phyloP scores from a whole-genome alignment of 2,797 vertebrate species.

The Vultur gryphus region DNA sequence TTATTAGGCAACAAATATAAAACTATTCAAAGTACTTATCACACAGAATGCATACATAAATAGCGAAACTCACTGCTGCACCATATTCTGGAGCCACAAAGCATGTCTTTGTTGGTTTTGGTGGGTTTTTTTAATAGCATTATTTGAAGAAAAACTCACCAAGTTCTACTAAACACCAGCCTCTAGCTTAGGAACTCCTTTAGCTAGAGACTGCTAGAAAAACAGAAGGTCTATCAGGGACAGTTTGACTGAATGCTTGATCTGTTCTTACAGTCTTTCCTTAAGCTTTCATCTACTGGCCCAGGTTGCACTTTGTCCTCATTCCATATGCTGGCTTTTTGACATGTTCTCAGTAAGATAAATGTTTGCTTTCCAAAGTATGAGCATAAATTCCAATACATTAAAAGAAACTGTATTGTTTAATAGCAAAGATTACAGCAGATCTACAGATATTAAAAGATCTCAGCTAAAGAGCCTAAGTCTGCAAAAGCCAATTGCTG shows the following conservation, averaged over 20 bases:
- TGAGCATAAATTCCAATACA: background rate
- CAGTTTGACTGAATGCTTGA: background rate
- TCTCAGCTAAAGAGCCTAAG: background rate
- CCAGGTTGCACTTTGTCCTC: background rate
- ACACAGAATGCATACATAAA: background rate
- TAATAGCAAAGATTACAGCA: background rate
- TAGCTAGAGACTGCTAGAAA: background rate
- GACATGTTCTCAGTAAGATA: background rate
- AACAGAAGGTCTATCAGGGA: background rate
- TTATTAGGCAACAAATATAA: background rate
- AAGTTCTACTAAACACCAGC: background rate
- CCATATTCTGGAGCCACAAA: background rate
- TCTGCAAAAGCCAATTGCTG: background rate
- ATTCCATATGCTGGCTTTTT: background rate
- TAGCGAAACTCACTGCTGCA: background rate
- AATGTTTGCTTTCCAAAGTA: background rate
- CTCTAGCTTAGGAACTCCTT: background rate
- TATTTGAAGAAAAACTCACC: background rate
- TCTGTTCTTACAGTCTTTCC: background rate
- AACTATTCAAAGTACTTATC: background rate
- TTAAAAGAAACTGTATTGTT: background rate
- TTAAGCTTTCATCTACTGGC: background rate
- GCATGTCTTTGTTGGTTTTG: background rate
- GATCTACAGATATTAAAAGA: background rate
- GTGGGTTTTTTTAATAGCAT: accelerated